phyloP scores from a whole-genome alignment of 2,888 invertebrate species.

The Drosophila glabriapex region DNA sequence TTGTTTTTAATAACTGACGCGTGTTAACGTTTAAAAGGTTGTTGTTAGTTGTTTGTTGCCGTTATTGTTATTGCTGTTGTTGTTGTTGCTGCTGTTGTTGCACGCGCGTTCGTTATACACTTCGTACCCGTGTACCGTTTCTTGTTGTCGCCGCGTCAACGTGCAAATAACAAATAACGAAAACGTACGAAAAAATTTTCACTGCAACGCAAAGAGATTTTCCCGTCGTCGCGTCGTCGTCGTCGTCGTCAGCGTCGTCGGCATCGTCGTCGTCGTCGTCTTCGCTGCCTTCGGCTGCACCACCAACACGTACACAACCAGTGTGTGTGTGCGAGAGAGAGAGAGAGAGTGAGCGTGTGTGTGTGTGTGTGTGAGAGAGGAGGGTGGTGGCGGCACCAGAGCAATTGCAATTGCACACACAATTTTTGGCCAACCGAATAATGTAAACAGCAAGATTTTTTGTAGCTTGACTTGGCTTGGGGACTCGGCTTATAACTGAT shows the following conservation, averaged over 20 bases:
- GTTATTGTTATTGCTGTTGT: constrained; percentile 43
- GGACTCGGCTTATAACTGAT: constrained; percentile 30
- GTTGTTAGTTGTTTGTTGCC: constrained; percentile 20
- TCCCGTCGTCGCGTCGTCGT: constrained; percentile 72
- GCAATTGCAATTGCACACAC: constrained; percentile 68
- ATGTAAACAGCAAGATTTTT: constrained; percentile 26
- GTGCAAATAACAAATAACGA: constrained; percentile 84
- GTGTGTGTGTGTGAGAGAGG: constrained; percentile 25
- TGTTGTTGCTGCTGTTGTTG: constrained; percentile 56
- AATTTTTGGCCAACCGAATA: constrained; percentile 58
- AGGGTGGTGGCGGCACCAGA: constrained; percentile 20
- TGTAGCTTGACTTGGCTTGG: constrained; percentile 12
- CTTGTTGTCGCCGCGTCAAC: constrained; percentile 83
- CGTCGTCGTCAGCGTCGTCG: constrained; percentile 43
- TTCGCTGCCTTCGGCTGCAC: constrained; percentile 67
- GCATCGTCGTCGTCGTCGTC: constrained; percentile 20
- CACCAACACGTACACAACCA: constrained; percentile 55
- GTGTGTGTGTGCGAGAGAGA: constrained; percentile 22
- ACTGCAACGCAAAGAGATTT: constrained; percentile 79
- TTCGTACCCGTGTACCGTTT: constrained; percentile 64
- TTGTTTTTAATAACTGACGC: constrained; percentile 45
- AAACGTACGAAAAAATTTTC: constrained; percentile 81
- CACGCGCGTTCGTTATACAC: constrained; percentile 58
- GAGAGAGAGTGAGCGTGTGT: constrained; percentile 18
- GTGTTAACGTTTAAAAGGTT: constrained; percentile 58